Evolutionary conservation across 2,113 vertebrate species (phyloP).

Genomic region (Numenius arquata): DNA sequence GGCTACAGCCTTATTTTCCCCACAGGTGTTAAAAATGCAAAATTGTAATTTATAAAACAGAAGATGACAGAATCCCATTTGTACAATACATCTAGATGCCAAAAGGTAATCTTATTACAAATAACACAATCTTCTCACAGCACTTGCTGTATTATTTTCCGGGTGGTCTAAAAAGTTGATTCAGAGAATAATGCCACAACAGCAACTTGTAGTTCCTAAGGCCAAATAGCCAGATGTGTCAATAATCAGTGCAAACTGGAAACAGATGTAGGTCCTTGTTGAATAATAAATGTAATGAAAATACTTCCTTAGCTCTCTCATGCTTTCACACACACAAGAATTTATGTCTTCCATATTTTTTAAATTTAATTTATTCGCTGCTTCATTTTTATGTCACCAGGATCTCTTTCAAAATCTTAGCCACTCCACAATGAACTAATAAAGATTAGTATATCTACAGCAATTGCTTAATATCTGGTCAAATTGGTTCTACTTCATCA

Average conservation of each 20-base stretch:
- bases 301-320: slow-evolving; percentile 78
- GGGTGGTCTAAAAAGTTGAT: slow-evolving; percentile 82
- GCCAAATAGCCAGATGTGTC: slow-evolving; percentile 86
- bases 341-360: slow-evolving; percentile 73
- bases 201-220: slow-evolving; percentile 78
- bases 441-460: slow-evolving; percentile 34
- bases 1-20: slow-evolving; percentile 66
- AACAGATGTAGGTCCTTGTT: slow-evolving; percentile 82
- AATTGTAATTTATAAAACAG: slow-evolving; percentile 69
- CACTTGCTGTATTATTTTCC: slow-evolving; percentile 74
- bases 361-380: neutral
- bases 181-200: slow-evolving; percentile 82
- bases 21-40: slow-evolving; percentile 75
- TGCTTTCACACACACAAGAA: slow-evolving; percentile 70
- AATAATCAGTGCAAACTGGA: slow-evolving; percentile 83
- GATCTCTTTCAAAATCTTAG: slow-evolving; percentile 35
- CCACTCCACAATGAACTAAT: neutral
- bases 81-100: slow-evolving; percentile 61
- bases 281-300: slow-evolving; percentile 81
- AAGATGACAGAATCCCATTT: slow-evolving; percentile 70
- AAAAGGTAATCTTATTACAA: slow-evolving; percentile 78
- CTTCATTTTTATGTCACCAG: slow-evolving; percentile 40
- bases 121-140: slow-evolving; percentile 71
- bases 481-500: slow-evolving; percentile 1
- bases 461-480: slow-evolving; percentile 10